Conservation (phyloP, 2,797 vertebrate species). For the Anguilla obscura region DNA sequence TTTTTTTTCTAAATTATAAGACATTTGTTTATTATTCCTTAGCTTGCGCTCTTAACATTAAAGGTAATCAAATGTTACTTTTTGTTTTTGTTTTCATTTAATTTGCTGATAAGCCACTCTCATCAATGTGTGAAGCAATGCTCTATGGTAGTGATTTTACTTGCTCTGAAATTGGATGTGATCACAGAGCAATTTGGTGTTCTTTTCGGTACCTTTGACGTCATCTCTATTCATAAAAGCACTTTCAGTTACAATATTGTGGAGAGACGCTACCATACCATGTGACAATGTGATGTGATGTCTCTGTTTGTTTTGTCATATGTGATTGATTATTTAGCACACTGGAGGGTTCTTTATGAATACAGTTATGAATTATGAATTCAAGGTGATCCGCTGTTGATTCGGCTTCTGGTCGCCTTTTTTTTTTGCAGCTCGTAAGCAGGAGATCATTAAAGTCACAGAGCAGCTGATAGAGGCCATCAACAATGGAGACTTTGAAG, state of each 20-base stretch:
- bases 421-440: constrained; percentile 82
- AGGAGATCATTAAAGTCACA: constrained; percentile 98
- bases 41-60: constrained; percentile 63
- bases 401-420: constrained; percentile 15
- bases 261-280: background rate
- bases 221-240: background rate
- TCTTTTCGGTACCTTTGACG: background rate
- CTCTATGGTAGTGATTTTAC: background rate
- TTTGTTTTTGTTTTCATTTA: constrained; percentile 18
- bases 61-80: constrained; percentile 60
- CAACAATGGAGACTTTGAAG: constrained; percentile 96
- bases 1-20: constrained; percentile 39
- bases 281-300: background rate
- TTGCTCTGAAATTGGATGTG: background rate
- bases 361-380: background rate
- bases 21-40: constrained; percentile 55
- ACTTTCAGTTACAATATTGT: background rate
- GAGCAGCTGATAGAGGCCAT: constrained; percentile 97
- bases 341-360: background rate
- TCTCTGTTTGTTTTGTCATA: background rate
- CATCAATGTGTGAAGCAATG: background rate
- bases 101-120: constrained; percentile 22
- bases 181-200: background rate
- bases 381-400: background rate
- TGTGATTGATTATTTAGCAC: background rate